Evolutionary conservation across 2,113 vertebrate species (phyloP), one percentile per base, ranked within the genome.

Genomic region (Donacobius atricapilla): DNA sequence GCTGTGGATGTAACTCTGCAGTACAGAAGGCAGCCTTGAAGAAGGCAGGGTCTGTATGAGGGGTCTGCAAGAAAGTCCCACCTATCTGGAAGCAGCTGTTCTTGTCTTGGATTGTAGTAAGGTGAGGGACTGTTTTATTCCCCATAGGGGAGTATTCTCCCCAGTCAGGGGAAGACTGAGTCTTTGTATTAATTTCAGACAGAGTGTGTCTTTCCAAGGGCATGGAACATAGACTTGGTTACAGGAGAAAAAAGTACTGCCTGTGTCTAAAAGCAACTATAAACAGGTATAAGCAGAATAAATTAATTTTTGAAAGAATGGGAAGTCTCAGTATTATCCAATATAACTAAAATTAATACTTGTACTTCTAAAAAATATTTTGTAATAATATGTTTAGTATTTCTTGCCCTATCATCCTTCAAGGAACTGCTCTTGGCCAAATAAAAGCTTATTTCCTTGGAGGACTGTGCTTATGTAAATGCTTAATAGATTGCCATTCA

Each of bases 381-480:
- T 87, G 28, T 68, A 92, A 83, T 86, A 65, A 88, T 44, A 89
- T 2, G 12, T 63, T 40, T 54, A 47, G n/a, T 53, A n/a, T 51
- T 94, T 84, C 60, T 82, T 89, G 66, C 27, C 51, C 4, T 77
- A n/a, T 71, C 77, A 56, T 87, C 35, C 48, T 95, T 81, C 64
- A 82, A 94, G 81, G 56, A 89, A 82, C 28, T 84, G 87, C 87
- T 84, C 31, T 75, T 71, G 53, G 95, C 69, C 82, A 87, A 94
- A 87, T 47, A 90, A 86, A 94, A 83, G 9, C 17, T 54, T 47
- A 70, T 61, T 58, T 93, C 56, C 69, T 81, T 90, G 39, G 42
- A 95, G 72, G 39, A 71, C 19, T 89, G 19, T 86, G 21, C 78
- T 94, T 95, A 97, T 89, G 72, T 63, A 94, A 93, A 94, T 86